Evolutionary conservation across 2,888 invertebrate genomes (phyloP), one percentile per base, ranked within the genome.

Genomic region (Globia sparganii): DNA sequence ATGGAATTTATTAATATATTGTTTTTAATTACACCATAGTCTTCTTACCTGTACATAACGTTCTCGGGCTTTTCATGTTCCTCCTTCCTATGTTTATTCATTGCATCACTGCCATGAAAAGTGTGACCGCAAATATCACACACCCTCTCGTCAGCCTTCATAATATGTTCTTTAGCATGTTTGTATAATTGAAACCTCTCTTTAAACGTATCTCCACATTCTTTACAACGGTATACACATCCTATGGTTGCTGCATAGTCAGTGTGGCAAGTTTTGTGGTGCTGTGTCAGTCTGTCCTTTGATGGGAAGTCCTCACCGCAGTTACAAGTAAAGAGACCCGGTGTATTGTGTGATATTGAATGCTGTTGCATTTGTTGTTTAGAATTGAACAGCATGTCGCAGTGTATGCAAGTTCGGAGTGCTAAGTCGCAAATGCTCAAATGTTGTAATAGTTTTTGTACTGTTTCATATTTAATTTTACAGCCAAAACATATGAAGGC

Each of bases 91-190:
- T 96, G 96, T 78, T 92, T 92, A 6, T 83, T 61, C 61, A 96
- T 88, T 4, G 91, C 92, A 31, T 95, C 94, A 83, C 88, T 89
- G 0, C 94, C 94, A 43, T 89, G 83, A 73, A 94, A 95, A 0
- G 81, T 90, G 40, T 94, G 95, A 1, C 95, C 94, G 76, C 96
- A 96, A 46, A 94, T 89, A 87, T 95, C 95, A 91, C 96, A 96
- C 28, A 93, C 88, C 56, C 88, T 93, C 77, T 94, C 91, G 13
- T 94, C 91, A 2, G 91, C 85, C 72, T 94, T 94, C 6, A 93
- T 80, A 8, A 96, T 84, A 89, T 97, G 97, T 8, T 91, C 85
- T 83, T 93, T 95, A 0, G 93, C 96, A 91, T 97, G 97, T 59
- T 91, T 92, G 75, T 95, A 96, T 2, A 97, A 75, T 28, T 92